phyloP scores from a whole-genome alignment of 2,797 vertebrate species.

The Anguilla marmorata region DNA sequence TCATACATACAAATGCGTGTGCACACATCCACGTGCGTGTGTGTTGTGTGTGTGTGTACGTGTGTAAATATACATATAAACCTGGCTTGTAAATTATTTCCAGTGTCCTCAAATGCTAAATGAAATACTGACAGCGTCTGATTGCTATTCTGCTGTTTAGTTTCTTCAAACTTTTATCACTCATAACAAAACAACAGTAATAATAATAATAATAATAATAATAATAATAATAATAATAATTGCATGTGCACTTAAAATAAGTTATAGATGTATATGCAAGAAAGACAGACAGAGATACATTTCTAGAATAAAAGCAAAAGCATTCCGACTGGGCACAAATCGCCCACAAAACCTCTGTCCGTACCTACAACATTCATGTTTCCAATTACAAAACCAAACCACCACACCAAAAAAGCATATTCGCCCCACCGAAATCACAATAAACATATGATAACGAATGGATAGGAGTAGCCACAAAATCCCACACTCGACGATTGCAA shows the following conservation, averaged over 20 bases:
- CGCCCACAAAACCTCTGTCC: not conserved
- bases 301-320: not conserved
- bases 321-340: not conserved
- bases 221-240: not conserved
- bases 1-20: slow-evolving; percentile 23
- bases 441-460: not conserved
- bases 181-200: not conserved
- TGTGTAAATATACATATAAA: not conserved
- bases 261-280: not conserved
- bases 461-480: not conserved
- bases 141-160: not conserved
- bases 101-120: not conserved
- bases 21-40: not conserved
- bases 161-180: not conserved
- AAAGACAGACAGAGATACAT: not conserved
- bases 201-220: not conserved
- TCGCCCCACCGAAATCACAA: not conserved
- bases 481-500: not conserved
- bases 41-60: too few relatives aligned
- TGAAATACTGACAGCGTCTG: not conserved
- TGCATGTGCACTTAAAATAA: not conserved
- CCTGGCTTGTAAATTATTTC: not conserved
- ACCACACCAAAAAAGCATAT: not conserved
- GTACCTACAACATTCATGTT: not conserved
- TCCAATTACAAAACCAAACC: not conserved